Conservation (phyloP, 64 coral and sea anemone genomes). For the Stichodactyla helianthus region DNA sequence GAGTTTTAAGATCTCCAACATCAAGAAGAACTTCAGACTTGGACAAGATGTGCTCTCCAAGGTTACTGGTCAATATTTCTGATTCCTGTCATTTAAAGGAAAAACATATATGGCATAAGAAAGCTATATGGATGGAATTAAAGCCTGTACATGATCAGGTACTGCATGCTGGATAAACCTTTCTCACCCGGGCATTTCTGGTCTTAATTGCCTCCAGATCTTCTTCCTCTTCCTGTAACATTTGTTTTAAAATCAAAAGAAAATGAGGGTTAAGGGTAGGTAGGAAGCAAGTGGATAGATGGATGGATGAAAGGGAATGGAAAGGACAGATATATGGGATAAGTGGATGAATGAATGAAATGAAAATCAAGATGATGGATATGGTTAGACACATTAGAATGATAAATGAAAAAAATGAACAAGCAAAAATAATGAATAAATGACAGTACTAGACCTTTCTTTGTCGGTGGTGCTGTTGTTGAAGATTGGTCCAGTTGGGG, state of each 20-base stretch:
- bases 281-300: too few relatives aligned
- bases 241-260: background rate
- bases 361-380: too few relatives aligned
- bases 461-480: slow-evolving; percentile 53
- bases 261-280: background rate
- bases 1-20: slow-evolving; percentile 71
- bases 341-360: background rate
- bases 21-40: slow-evolving; percentile 76
- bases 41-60: slow-evolving; percentile 70
- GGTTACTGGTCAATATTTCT: slow-evolving; percentile 78
- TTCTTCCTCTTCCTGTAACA: slow-evolving; percentile 52
- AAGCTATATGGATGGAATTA: background rate
- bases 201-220: slow-evolving; percentile 42
- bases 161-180: too few relatives aligned
- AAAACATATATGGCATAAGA: background rate
- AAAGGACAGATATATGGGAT: background rate
- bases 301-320: background rate
- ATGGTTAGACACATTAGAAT: too few relatives aligned
- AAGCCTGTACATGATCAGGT: background rate
- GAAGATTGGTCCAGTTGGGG: slow-evolving; percentile 70
- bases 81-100: slow-evolving; percentile 47
- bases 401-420: too few relatives aligned
- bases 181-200: slow-evolving; percentile 46
- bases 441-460: slow-evolving; percentile 25
- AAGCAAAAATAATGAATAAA: background rate